phyloP scores from a whole-genome alignment of 2,113 vertebrate genomes.

The Brachionichthys hirsutus region DNA sequence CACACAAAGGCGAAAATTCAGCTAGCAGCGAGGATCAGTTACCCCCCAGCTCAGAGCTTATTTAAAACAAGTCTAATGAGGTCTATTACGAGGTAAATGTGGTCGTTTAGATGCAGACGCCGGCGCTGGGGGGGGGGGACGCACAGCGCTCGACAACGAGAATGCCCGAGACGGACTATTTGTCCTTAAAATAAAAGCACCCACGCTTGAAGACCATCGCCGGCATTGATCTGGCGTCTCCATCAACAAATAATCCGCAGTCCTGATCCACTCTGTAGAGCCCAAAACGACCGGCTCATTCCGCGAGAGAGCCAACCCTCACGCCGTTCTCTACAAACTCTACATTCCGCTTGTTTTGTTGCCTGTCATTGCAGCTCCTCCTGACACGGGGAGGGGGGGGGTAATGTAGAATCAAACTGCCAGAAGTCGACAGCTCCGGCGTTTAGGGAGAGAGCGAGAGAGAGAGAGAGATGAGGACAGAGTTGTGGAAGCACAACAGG shows the following conservation, averaged over 20 bases:
- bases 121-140: slow-evolving; percentile 50
- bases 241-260: too few relatives aligned
- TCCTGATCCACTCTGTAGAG: too few relatives aligned
- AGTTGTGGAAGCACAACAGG: slow-evolving; percentile 64
- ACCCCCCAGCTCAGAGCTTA: slow-evolving; percentile 46
- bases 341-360: slow-evolving; percentile 68
- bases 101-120: slow-evolving; percentile 61
- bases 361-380: slow-evolving; percentile 66
- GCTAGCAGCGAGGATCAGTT: slow-evolving; percentile 44
- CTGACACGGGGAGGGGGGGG: slow-evolving; percentile 63
- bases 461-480: slow-evolving; percentile 31
- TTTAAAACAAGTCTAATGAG: slow-evolving; percentile 71
- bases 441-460: slow-evolving; percentile 56
- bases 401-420: slow-evolving; percentile 72
- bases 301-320: slow-evolving; percentile 30
- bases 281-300: too few relatives aligned
- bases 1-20: slow-evolving; percentile 40
- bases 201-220: slow-evolving; percentile 55
- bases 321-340: slow-evolving; percentile 53
- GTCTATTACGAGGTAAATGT: slow-evolving; percentile 67
- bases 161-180: background rate
- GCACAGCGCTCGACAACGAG: slow-evolving; percentile 17
- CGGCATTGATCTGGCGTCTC: background rate
- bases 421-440: slow-evolving; percentile 71
- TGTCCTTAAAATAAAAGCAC: slow-evolving; percentile 25